A percentile compares a stretch with the other conserved stretches of the same genome.
These are phyloP conservation scores for Smutsia gigantea DNA, from an alignment of 2,797 vertebrate species.

Conservation along the genomic window DNA sequence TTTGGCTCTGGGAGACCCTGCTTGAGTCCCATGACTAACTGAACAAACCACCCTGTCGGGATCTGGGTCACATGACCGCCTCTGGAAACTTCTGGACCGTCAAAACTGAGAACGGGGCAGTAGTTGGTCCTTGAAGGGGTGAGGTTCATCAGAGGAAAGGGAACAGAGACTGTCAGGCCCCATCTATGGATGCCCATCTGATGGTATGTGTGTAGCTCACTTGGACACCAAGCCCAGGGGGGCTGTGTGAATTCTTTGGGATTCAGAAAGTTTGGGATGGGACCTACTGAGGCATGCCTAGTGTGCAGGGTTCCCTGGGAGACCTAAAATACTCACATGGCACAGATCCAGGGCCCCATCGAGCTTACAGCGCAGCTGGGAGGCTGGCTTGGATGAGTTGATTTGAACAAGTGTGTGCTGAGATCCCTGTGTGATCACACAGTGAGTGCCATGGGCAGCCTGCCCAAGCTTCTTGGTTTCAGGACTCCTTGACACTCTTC, in stretches of 20 bases:
- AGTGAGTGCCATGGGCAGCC: rapidly evolving
- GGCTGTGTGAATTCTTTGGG: background rate
- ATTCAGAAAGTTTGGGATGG: background rate
- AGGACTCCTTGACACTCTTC: background rate
- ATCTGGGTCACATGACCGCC: background rate
- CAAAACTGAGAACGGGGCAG: background rate
- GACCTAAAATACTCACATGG: background rate
- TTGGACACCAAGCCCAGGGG: no score
- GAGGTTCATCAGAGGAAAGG: background rate
- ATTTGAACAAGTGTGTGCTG: background rate
- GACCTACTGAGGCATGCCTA: rapidly evolving
- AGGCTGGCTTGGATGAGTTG: rapidly evolving
- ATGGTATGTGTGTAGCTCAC: rapidly evolving
- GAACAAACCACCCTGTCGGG: background rate
- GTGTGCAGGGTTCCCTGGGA: background rate
- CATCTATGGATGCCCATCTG: background rate
- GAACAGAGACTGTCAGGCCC: background rate
- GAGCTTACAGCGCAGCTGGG: no score
- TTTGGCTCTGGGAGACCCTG: background rate
- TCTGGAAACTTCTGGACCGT: background rate
- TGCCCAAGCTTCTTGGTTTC: background rate
- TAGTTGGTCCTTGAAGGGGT: background rate
- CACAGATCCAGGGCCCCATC: background rate
- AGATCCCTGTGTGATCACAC: rapidly evolving
- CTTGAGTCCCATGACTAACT: background rate